These are phyloP conservation scores for Drosophila melanosoma DNA, from an alignment of 2,888 invertebrate genomes.

Conservation along the genomic window DNA sequence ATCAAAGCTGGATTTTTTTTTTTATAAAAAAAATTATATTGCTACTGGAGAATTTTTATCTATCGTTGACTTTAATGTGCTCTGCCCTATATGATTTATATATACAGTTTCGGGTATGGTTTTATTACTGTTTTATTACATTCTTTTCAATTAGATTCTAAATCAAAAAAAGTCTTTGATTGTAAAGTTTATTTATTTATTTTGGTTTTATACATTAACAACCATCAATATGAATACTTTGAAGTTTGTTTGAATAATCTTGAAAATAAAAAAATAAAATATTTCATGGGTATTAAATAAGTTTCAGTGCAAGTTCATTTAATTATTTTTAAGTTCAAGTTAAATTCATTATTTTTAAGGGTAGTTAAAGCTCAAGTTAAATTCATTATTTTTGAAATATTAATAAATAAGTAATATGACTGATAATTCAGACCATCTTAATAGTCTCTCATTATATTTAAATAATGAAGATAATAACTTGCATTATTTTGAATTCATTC, in stretches of 20 bases:
- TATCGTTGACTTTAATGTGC: neutral
- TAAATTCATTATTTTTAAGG: too few species aligned
- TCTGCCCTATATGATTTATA: neutral
- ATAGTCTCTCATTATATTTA: too few species aligned
- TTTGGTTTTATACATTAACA: neutral
- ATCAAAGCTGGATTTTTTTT: neutral
- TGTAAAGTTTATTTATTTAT: neutral
- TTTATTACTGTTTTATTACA: too few species aligned
- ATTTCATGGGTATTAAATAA: neutral
- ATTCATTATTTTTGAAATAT: too few species aligned
- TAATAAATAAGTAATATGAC: neutral
- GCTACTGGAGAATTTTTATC: too few species aligned
- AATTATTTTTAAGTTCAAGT: neutral
- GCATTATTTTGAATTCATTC: neutral
- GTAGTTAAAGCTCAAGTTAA: too few species aligned
- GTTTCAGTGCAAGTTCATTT: neutral
- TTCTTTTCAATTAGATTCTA: too few species aligned
- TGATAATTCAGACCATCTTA: neutral
- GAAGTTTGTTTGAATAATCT: neutral
- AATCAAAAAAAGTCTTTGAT: too few species aligned
- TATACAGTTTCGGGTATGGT: too few species aligned
- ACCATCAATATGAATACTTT: neutral
- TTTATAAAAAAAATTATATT: neutral
- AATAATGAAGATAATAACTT: too few species aligned
- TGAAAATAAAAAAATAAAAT: neutral